Conservation (phyloP, 2,113 vertebrate genomes). For the Notarius quadriscutis region DNA sequence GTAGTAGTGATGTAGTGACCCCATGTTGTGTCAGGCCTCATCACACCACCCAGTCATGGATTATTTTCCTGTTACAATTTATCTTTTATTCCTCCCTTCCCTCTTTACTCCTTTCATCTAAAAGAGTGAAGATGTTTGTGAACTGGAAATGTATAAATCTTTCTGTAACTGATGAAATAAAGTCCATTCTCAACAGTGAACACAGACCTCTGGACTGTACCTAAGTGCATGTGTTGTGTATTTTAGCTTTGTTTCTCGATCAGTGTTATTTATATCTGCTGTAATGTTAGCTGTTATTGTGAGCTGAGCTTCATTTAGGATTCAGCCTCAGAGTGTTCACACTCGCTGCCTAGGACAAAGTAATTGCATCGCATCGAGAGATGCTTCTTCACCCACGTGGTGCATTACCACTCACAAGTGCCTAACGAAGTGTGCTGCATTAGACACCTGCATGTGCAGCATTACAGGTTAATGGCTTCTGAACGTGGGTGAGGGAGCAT, state of each 20-base stretch:
- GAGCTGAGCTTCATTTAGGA: background rate
- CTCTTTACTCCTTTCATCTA: background rate
- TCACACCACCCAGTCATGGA: background rate
- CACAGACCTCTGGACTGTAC: background rate
- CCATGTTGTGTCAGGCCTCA: too few species aligned
- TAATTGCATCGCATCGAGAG: slow-evolving; percentile 28
- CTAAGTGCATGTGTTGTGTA: background rate
- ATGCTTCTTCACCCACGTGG: slow-evolving; percentile 22
- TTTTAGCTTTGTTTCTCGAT: background rate
- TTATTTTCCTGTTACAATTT: background rate
- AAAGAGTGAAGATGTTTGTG: background rate
- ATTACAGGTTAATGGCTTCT: slow-evolving; percentile 36
- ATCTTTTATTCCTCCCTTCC: background rate
- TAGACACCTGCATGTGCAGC: slow-evolving; percentile 15
- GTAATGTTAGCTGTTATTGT: background rate
- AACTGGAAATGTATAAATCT: background rate
- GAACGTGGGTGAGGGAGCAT: background rate
- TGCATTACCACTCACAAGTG: slow-evolving; percentile 11
- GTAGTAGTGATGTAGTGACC: background rate
- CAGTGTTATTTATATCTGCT: background rate
- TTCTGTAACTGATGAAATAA: background rate
- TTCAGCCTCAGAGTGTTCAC: background rate
- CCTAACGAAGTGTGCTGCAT: slow-evolving; percentile 13
- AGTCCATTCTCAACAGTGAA: background rate
- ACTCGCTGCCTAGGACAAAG: background rate